Base-by-base conservation (phyloP, 2,797 vertebrate species). In the Etheostoma nigrum region DNA sequence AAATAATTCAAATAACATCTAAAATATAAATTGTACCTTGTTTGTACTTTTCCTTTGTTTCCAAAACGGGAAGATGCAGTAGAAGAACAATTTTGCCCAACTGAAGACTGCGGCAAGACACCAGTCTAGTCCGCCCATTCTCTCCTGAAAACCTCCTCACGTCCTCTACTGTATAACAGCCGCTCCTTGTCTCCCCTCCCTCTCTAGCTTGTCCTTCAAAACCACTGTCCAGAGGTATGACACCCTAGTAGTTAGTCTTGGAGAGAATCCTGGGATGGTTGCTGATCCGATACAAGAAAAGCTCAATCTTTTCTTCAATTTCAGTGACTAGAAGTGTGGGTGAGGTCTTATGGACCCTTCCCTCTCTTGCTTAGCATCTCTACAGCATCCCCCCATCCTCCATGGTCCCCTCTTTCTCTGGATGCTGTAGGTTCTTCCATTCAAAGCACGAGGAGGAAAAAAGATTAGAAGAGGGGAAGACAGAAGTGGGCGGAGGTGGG, bases 51-150 rank as follows among this genome's bases (percentile, higher is more conserved):
- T 94, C 86, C 91, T 91, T 62, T 92, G 89, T 79, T 92, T 87
- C 76, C 94, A 90, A 83, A 96, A 94, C 1, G 97, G 97, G 80
- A 97, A 94, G 74, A 98, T 86, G 89, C 97, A 98, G 63, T 91
- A 94, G 87, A 97, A 95, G 72, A 97, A 81, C 79, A 94, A 96
- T 92, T 96, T 97, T 30, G 95, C 95, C 97, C 97, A 98, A 87
- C 91, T 93, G 90, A 97, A 89, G 85, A 98, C 83, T 11, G 94
- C 92, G 47, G 95, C 86, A 65, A 98, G 95, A 90, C 97, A 98
- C 96, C 96, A 96, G 88, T 93, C 89, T 72, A 96, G 89, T 71
- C 96, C 92, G 75, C 96, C 96, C 97, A 99, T 98, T 62, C 86
- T 92, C 71, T 71, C 60, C 65, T 62, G 51, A 33, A 76, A 74